Conservation (phyloP, 2,888 invertebrate genomes). For the Zootermopsis nevadensis region DNA sequence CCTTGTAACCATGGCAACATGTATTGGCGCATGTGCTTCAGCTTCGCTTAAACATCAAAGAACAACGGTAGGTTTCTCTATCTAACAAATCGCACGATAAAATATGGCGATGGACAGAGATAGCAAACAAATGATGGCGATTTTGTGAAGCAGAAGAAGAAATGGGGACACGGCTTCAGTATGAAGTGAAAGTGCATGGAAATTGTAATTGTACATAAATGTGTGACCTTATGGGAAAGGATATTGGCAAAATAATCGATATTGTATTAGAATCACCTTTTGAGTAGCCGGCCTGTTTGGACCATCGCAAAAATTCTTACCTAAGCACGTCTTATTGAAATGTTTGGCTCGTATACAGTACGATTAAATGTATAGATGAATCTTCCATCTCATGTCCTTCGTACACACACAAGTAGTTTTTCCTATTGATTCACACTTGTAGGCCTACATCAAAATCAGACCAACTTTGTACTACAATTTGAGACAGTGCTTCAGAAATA, state of each 20-base stretch:
- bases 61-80: conserved; percentile 35
- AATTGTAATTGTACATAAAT: conserved; percentile 20
- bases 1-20: conserved; percentile 64
- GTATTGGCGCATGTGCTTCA: conserved; percentile 52
- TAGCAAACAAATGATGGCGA: conserved; percentile 20
- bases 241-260: conserved; percentile 20
- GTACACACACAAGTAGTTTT: no score
- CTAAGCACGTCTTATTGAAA: no score
- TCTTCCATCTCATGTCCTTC: no score
- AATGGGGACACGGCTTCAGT: background rate
- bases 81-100: conserved; percentile 50
- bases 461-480: no score
- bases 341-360: no score
- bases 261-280: background rate
- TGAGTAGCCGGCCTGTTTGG: background rate
- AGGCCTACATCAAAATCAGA: no score
- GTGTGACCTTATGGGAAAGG: background rate
- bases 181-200: background rate
- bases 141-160: conserved; percentile 17
- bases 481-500: no score
- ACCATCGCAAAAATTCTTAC: no score
- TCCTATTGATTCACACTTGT: no score
- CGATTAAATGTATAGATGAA: no score
- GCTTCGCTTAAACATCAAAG: conserved; percentile 24
- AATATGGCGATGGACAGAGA: conserved; percentile 50